Conservation (phyloP, 2,888 invertebrate species). For the Meteorus cinctellus region DNA sequence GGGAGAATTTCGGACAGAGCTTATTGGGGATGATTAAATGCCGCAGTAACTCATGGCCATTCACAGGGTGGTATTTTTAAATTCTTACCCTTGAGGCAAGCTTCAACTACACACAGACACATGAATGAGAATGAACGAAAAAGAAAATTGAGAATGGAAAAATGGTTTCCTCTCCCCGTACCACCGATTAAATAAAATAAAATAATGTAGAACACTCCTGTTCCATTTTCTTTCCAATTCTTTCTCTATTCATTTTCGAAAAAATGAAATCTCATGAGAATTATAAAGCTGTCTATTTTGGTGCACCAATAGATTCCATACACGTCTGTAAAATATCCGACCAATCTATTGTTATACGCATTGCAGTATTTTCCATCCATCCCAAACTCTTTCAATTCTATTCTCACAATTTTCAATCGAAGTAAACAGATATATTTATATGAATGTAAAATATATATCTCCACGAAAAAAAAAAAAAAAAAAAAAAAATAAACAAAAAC, state of each 20-base stretch:
- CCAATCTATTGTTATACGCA: conserved; percentile 40
- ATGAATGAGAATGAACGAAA: conserved; percentile 15
- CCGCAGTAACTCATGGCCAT: conserved; percentile 64
- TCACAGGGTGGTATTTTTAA: conserved; percentile 65
- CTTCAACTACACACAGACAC: background rate
- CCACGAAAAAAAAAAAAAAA: conserved; percentile 30
- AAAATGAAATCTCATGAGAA: conserved; percentile 65
- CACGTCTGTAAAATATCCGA: conserved; percentile 64
- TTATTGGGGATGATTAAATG: conserved; percentile 69
- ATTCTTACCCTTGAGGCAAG: conserved; percentile 59
- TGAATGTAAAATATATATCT: background rate
- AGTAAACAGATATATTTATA: background rate
- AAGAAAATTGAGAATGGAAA: conserved; percentile 26
- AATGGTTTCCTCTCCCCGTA: background rate
- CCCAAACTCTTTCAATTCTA: conserved; percentile 6
- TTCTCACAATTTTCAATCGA: background rate
- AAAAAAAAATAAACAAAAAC: conserved; percentile 27
- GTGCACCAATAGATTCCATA: conserved; percentile 56
- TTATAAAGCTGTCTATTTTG: conserved; percentile 56
- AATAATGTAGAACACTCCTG: conserved; percentile 45
- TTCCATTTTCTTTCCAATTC: background rate
- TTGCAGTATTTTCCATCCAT: conserved; percentile 42
- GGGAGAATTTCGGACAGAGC: conserved; percentile 53
- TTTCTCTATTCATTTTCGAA: conserved; percentile 46
- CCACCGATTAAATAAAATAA: conserved; percentile 24